Evolutionary conservation across 2,113 vertebrate species (phyloP), one percentile per base, ranked within the genome.

Genomic region (Callipepla californica): DNA sequence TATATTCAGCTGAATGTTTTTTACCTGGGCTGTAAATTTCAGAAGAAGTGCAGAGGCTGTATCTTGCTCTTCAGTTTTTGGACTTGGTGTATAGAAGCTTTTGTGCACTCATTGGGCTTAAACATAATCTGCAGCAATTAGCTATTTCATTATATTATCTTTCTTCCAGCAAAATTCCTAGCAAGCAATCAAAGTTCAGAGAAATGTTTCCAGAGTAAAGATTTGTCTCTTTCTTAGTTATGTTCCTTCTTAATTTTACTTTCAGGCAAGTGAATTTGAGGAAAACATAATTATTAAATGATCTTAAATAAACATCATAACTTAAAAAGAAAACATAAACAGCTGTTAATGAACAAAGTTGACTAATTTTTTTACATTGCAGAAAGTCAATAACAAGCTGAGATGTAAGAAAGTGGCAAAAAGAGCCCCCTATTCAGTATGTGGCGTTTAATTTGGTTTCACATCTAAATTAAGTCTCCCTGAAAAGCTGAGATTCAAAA

Each of bases 131-230:
- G 18, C 61, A 84, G 76, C 80, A 92, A 59, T 53, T 38, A 85
- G 75, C 34, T 47, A n/a, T 48, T 88, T 95, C 69, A 88, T 96
- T 93, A 57, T 62, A 75, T 76, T 73, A 91, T 92, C n/a, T 73
- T 38, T 92, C 87, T 91, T 65, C 72, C 78, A 50, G 72, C 75
- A 87, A 83, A 55, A 83, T 91, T 93, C 81, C 62, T 88, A 93
- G 69, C 6, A 3, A 61, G 21, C 75, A 85, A 80, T 92, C 76
- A 82, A 95, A 93, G 87, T 73, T 82, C n/a, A 73, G 23, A 25
- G 92, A 77, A 93, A 73, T 88, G 80, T 80, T 67, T 91, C 82
- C 93, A 93, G 40, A 53, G 53, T 81, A 75, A 96, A 88, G 68
- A 92, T 79, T 73, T 83, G n/a, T 81, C 80, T 7, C 22, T 28